Evolutionary conservation across 2,113 vertebrate species (phyloP).

Genomic region (Psephotus haematonotus): DNA sequence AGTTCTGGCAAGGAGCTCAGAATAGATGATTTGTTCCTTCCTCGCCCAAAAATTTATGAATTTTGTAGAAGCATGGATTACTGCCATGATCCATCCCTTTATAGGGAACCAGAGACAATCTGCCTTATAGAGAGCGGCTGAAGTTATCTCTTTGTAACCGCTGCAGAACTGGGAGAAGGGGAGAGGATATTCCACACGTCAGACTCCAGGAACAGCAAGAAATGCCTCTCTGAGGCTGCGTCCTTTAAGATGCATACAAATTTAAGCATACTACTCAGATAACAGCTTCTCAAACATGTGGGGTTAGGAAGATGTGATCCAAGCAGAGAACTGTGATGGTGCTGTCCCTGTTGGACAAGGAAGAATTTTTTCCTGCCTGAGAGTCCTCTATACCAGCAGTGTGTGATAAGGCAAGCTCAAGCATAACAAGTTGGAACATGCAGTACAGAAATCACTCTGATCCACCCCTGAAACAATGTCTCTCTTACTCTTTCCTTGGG

Average conservation of each 20-base stretch:
- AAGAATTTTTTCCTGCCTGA: not conserved
- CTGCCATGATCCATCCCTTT: not conserved
- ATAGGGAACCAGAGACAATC: not conserved
- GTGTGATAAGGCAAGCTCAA: not conserved
- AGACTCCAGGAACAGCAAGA: not conserved
- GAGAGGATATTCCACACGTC: not conserved
- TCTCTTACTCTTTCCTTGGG: not conserved
- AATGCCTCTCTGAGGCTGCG: not conserved
- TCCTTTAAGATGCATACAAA: not conserved
- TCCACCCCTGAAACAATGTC: not conserved
- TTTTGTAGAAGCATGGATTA: not conserved
- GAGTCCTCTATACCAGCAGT: too few species aligned
- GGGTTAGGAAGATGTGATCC: not conserved
- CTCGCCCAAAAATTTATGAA: not conserved
- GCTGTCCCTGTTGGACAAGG: not conserved
- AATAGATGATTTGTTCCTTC: not conserved
- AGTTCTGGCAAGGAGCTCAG: not conserved
- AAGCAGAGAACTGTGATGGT: not conserved
- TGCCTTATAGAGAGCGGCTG: not conserved
- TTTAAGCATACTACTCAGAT: not conserved
- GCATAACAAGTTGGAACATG: not conserved
- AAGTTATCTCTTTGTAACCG: not conserved
- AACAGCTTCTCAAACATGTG: rapidly evolving
- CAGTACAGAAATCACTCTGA: not conserved
- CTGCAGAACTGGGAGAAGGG: not conserved